phyloP scores from a whole-genome alignment of 35 echinoderm and acorn worm species.

The Lytechinus pictus region DNA sequence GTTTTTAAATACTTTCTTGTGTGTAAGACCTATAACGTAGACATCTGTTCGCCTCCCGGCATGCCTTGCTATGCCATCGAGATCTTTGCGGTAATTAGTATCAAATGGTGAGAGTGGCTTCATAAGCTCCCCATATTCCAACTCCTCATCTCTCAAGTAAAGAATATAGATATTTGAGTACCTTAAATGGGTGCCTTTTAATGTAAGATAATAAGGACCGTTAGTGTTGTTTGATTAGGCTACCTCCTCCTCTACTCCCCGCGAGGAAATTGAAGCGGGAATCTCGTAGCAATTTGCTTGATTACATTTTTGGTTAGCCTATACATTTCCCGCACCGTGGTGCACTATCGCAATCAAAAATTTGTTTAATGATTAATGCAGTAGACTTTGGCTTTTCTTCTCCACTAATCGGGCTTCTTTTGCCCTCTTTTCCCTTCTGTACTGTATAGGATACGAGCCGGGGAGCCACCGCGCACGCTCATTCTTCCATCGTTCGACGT shows the following conservation, averaged over 20 bases:
- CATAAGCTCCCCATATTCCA: not conserved
- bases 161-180: not conserved
- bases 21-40: not conserved
- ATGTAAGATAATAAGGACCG: not conserved
- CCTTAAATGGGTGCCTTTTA: not conserved
- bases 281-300: slow-evolving; percentile 50
- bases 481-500: not conserved
- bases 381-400: slow-evolving; percentile 27
- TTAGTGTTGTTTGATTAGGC: slow-evolving; percentile 30
- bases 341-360: slow-evolving; percentile 43
- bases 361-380: slow-evolving; percentile 57
- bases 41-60: not conserved
- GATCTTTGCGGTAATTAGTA: not conserved
- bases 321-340: not conserved
- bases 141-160: not conserved
- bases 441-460: not conserved
- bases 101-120: slow-evolving; percentile 10
- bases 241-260: not conserved
- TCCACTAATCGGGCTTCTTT: slow-evolving; percentile 16
- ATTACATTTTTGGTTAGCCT: slow-evolving; percentile 46
- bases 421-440: not conserved
- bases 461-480: not conserved
- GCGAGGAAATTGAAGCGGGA: not conserved
- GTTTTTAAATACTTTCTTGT: too few species aligned
- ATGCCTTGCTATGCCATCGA: not conserved